Evolutionary conservation across 2,888 invertebrate genomes (phyloP), one percentile per base, ranked within the genome.

Genomic region (Morpho helenor): DNA sequence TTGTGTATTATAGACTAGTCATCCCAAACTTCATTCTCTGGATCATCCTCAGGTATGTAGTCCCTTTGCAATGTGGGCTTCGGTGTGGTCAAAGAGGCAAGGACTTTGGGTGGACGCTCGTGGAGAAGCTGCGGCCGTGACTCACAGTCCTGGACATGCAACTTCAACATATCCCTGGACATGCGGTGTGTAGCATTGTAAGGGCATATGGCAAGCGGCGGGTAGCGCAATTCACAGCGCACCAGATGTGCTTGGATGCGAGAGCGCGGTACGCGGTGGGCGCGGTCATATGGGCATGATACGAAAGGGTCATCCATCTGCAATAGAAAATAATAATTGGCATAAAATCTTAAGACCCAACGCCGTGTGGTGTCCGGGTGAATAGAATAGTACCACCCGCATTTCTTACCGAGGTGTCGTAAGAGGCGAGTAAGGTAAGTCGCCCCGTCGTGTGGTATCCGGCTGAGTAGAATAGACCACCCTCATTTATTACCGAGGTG

Each of bases 101-200:
- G 22, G 7, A 8, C 16, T 8, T 0, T 8, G 16, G 47, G 8
- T 8, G 16, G 23, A 7, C 7, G 22, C 23, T 16, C 47, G 47
- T 7, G 16, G 22, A 22, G 47, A 10, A 10, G 39, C 39, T 6
- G 22, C 39, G 8, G 10, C 23, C 65, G 66, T 0, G 73, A 62
- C 0, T 77, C 74, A 50, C 82, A 82, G 2, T 61, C 57, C 0
- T 23, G 7, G 0, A 79, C 62, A 49, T 84, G 84, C 0, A 10
- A 65, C 46, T 68, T 68, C 41, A 87, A 64, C 61, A 91, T 84
- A 0, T 74, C 73, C 23, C 84, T 77, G 0, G 91, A 82, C 22
- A 88, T 69, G 0, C 91, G 77, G 65, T 93, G 93, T 0, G 84
- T 85, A 0, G 87, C 86, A 56, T 93, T 93, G 63, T 91, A 93